Evolutionary conservation across 2,888 invertebrate genomes (phyloP), one percentile per base, ranked within the genome.

Genomic region (Papilio demoleus): DNA sequence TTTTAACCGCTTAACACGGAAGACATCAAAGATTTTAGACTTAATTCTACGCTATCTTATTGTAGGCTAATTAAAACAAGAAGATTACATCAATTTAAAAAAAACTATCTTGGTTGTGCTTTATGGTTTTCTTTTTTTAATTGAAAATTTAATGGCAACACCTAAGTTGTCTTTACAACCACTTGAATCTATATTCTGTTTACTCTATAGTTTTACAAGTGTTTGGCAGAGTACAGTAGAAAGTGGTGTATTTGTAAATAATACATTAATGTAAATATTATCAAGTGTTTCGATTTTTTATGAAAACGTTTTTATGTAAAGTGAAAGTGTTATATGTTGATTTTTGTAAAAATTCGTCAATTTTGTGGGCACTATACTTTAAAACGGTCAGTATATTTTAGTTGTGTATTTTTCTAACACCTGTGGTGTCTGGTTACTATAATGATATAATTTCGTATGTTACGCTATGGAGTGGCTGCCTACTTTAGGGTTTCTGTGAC

Each of bases 221-320:
- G 79, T 76, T 77, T 79, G 83, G 79, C 14, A 19, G 42, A 19
- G 42, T 45, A 79, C 77, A 76, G 82, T 82, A 78, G 84, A 86
- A 84, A 85, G 86, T 86, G 83, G 79, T 85, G 79, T 88, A 87
- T 88, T 88, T 88, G 88, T 90, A 90, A 90, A 91, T 90, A 90
- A 83, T 88, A 84, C 75, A 79, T 77, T 82, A 77, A 80, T 83
- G 83, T 85, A 85, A 87, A 88, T 88, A 86, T 75, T 76, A 68
- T 45, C 65, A 73, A 72, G 75, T 76, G 79, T 78, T 79, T 76
- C 75, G 72, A 74, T 76, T 79, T 74, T 75, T 72, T 72, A 64
- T 68, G 70, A 66, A 59, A 70, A 72, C 78, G 73, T 72, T 78
- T 76, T 72, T 71, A 74, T 71, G 73, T 69, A 72, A 71, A 73